phyloP scores from a whole-genome alignment of 2,888 invertebrate species.

The Nomada lathburiana region DNA sequence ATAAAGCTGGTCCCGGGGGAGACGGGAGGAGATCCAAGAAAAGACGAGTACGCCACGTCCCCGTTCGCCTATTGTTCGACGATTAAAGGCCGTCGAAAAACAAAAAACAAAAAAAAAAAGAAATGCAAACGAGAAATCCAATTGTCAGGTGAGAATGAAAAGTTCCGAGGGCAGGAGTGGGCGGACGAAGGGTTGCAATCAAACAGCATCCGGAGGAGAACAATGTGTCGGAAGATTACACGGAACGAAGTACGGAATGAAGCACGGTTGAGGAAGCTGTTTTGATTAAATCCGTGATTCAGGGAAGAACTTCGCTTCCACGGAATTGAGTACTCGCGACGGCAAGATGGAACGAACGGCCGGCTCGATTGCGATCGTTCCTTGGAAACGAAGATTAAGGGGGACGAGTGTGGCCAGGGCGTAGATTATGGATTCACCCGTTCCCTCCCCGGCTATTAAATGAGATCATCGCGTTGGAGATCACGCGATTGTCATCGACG shows the following conservation, averaged over 20 bases:
- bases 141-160: slow-evolving; percentile 30
- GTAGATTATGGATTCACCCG: background rate
- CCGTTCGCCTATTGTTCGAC: slow-evolving; percentile 60
- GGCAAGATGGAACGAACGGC: background rate
- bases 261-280: slow-evolving; percentile 4
- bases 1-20: slow-evolving; percentile 67
- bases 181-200: background rate
- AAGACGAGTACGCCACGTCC: slow-evolving; percentile 48
- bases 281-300: slow-evolving; percentile 49
- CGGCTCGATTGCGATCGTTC: slow-evolving; percentile 31
- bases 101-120: background rate
- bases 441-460: background rate
- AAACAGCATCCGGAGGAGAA: slow-evolving; percentile 35
- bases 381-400: slow-evolving; percentile 2
- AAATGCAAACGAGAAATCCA: slow-evolving; percentile 49
- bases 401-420: background rate
- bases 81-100: slow-evolving; percentile 61
- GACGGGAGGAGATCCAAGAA: slow-evolving; percentile 45
- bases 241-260: background rate
- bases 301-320: slow-evolving; percentile 14
- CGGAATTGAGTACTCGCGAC: slow-evolving; percentile 13
- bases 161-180: background rate
- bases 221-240: slow-evolving; percentile 29
- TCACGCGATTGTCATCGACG: slow-evolving; percentile 19
- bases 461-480: slow-evolving; percentile 5